Evolutionary conservation across 2,888 invertebrate species (phyloP), one percentile per base, ranked within the genome.

Genomic region (Linnaemya vulpina): DNA sequence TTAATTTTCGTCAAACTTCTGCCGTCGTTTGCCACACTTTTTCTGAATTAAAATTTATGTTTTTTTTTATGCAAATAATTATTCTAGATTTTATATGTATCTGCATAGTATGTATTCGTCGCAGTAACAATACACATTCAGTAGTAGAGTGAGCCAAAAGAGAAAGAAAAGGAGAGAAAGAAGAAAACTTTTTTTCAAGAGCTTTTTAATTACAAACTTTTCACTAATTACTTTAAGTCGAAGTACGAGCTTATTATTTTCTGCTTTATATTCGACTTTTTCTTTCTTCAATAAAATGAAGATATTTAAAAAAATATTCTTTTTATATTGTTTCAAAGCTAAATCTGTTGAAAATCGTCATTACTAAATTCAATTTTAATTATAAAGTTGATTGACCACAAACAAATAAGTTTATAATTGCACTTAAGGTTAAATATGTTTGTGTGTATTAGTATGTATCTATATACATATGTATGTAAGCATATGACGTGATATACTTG

Each of bases 351-450:
- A 79, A 77, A 77, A 84, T 81, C 2, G 62, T 53, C 49, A 15
- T 75, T 51, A 20, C 49, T 40, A 68, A 68, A 20, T 53, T 40
- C 67, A 63, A 53, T 74, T 68, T 67, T 53, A 76, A 75, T 76
- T 76, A 67, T 38, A 53, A 74, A 85, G 84, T 80, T 85, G 77
- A 73, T 70, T 85, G 81, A 55, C 84, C 76, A 63, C 58, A 60
- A 74, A 49, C 40, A 67, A 63, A 55, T 30, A 51, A 68, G 17
- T 60, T 74, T 67, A 80, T 53, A 55, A 74, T 53, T 40, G 17
- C 49, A 30, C 30, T 75, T 68, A n/a, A 53, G 53, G 53, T 81
- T 81, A 25, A 38, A 15, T 43, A 60, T 22, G n/a, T n/a, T n/a
- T n/a, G n/a, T n/a, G n/a, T n/a, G 13, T 13, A 15, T 20, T 20